phyloP scores from a whole-genome alignment of 2,797 vertebrate species.

The Fundulus diaphanus region DNA sequence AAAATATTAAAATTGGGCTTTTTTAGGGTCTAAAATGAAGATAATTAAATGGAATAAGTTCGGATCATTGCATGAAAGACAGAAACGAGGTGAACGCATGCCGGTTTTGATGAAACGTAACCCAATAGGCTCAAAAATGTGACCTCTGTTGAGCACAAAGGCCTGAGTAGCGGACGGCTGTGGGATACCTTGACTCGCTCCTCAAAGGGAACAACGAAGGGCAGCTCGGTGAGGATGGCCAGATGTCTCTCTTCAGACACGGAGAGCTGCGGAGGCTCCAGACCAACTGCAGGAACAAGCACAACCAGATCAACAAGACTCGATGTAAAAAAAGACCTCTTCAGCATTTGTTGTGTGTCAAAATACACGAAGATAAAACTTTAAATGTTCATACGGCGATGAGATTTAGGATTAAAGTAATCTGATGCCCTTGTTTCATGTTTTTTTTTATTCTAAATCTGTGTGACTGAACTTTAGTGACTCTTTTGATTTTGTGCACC shows the following conservation, averaged over 20 bases:
- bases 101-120: neutral
- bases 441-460: neutral
- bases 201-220: conserved; percentile 98
- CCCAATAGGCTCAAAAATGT: neutral
- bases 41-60: too few species aligned
- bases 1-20: neutral
- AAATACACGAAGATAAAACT: neutral
- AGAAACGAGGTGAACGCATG: neutral
- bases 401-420: neutral
- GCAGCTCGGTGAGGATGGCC: conserved; percentile 96
- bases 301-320: neutral
- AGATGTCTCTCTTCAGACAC: conserved; percentile 97
- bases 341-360: neutral
- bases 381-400: neutral
- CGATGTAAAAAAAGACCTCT: neutral
- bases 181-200: conserved; percentile 95
- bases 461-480: conserved; percentile 1
- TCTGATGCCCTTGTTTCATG: neutral
- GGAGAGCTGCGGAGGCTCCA: conserved; percentile 93
- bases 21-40: neutral
- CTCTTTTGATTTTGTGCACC: conserved; percentile 69
- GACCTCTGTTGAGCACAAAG: neutral
- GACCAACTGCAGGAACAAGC: conserved; percentile 83
- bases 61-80: neutral
- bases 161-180: neutral